Evolutionary conservation across 2,113 vertebrate species (phyloP).

Genomic region (Petaurus breviceps): DNA sequence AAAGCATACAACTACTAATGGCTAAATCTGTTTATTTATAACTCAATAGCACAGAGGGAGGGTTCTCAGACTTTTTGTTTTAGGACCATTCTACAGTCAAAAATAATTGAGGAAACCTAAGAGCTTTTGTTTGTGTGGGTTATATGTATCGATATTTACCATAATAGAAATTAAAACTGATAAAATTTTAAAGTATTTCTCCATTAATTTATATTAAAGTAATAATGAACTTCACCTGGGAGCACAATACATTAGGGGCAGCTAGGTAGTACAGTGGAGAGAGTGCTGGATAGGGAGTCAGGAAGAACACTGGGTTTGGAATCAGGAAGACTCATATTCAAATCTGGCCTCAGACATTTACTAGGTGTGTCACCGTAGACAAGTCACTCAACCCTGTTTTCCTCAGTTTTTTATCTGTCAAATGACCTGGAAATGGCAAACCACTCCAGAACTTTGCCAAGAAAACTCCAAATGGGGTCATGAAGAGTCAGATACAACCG

Average conservation of each 20-base stretch:
- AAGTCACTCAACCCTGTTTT: background rate
- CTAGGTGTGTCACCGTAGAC: background rate
- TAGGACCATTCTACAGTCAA: background rate
- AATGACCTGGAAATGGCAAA: background rate
- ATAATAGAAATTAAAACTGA: background rate
- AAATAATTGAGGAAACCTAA: background rate
- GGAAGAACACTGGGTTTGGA: background rate
- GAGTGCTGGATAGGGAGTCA: background rate
- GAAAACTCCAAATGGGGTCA: background rate
- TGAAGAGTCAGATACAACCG: background rate
- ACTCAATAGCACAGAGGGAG: background rate
- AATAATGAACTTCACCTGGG: background rate
- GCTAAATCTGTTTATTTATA: background rate
- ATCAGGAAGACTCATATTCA: background rate
- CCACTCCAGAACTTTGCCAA: background rate
- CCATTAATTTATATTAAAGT: background rate
- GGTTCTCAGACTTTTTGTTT: background rate
- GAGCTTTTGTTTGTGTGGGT: background rate
- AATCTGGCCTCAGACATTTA: background rate
- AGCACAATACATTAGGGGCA: background rate
- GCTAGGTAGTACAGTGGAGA: background rate
- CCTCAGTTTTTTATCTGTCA: background rate
- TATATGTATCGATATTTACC: background rate
- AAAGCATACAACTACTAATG: background rate
- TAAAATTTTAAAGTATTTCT: background rate